A percentile compares a stretch with the other conserved stretches of the same genome.
These are phyloP conservation scores for Ips typographus DNA, from an alignment of 1,140 invertebrate species.

Conservation along the genomic window DNA sequence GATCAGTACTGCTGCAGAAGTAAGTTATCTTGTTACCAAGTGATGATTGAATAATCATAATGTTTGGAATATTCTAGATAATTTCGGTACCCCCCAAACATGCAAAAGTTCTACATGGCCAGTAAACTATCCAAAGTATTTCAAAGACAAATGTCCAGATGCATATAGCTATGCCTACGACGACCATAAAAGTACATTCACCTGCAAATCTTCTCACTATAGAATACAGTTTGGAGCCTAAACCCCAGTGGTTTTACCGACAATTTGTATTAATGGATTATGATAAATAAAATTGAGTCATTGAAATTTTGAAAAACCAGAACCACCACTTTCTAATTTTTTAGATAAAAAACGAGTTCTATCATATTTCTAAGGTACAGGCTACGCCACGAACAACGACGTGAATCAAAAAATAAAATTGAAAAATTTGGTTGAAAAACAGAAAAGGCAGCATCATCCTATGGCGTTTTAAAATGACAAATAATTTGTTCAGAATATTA, in stretches of 20 bases:
- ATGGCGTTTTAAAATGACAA: too few relatives aligned
- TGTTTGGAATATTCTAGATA: constrained; percentile 34
- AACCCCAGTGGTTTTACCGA: background rate
- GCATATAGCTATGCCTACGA: constrained; percentile 55
- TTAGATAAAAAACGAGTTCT: too few relatives aligned
- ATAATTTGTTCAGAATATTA: too few relatives aligned
- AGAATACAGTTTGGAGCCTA: constrained; percentile 38
- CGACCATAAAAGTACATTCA: constrained; percentile 50
- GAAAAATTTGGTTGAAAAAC: too few relatives aligned
- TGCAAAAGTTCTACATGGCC: constrained; percentile 51
- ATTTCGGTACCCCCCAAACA: constrained; percentile 46
- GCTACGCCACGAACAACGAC: too few relatives aligned
- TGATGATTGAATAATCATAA: background rate
- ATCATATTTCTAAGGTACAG: too few relatives aligned
- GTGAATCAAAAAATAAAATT: too few relatives aligned
- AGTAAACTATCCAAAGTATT: constrained; percentile 50
- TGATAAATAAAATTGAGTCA: too few relatives aligned
- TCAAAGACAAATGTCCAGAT: constrained; percentile 53
- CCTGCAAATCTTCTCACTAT: constrained; percentile 43
- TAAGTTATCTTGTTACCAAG: background rate
- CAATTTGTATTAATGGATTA: too few relatives aligned
- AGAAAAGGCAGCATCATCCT: too few relatives aligned
- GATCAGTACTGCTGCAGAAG: constrained; percentile 53
- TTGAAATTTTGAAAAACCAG: too few relatives aligned
- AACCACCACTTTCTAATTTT: too few relatives aligned